Evolutionary conservation across 2,888 invertebrate genomes (phyloP).

Genomic region (Ophion ellenae): DNA sequence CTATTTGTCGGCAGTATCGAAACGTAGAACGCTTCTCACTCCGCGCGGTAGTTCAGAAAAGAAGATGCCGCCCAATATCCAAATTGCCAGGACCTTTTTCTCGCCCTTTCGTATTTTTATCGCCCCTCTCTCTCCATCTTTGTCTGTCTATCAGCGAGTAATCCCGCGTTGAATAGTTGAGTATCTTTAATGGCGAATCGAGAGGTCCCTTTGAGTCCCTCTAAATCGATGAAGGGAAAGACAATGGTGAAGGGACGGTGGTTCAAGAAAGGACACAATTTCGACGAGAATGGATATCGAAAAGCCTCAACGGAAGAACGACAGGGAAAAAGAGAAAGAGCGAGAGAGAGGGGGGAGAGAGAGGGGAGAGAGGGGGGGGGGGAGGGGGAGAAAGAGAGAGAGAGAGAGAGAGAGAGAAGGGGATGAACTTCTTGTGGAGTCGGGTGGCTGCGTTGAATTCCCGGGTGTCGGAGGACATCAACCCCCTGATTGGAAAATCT

Average conservation of each 20-base stretch:
- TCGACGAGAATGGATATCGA: conserved; percentile 17
- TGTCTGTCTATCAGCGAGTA: not conserved
- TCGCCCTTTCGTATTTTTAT: conserved; percentile 6
- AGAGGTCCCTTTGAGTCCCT: conserved; percentile 14
- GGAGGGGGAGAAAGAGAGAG: too few species aligned
- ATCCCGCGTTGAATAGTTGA: conserved; percentile 22
- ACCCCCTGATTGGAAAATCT: conserved; percentile 51
- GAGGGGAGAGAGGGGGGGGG: too few species aligned
- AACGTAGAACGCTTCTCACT: conserved; percentile 8
- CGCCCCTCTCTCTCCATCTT: not conserved
- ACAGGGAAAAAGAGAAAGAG: too few species aligned
- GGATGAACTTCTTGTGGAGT: conserved; percentile 17
- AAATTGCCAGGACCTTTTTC: not conserved
- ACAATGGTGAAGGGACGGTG: not conserved
- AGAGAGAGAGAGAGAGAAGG: not conserved
- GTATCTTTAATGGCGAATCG: conserved; percentile 42
- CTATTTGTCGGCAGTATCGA: conserved; percentile 33
- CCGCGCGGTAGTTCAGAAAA: conserved; percentile 8
- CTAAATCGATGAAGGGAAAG: conserved; percentile 1
- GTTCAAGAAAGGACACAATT: conserved; percentile 64
- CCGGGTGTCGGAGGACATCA: conserved; percentile 48
- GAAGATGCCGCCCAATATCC: not conserved
- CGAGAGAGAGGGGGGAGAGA: too few species aligned
- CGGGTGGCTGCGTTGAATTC: conserved; percentile 66
- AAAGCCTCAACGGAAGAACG: not conserved